These are phyloP conservation scores for Pelosia muscerda DNA, from an alignment of 2,888 invertebrate species.

Conservation along the genomic window DNA sequence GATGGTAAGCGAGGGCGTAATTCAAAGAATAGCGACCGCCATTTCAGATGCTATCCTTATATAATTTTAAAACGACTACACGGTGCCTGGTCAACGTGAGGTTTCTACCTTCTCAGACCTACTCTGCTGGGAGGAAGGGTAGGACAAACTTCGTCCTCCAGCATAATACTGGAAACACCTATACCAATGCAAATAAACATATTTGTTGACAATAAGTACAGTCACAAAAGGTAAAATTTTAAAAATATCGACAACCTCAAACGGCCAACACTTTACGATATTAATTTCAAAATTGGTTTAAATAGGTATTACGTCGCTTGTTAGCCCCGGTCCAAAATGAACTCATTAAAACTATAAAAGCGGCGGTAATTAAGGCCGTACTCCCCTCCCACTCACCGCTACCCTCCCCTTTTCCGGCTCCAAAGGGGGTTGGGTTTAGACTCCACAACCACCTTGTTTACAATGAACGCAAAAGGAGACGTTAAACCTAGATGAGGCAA, in stretches of 20 bases:
- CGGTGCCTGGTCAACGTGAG: too few relatives aligned
- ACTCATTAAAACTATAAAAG: constrained; percentile 93
- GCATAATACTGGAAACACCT: too few relatives aligned
- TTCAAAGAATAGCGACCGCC: too few relatives aligned
- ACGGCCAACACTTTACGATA: constrained; percentile 70
- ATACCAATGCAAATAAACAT: too few relatives aligned
- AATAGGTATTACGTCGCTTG: constrained; percentile 86
- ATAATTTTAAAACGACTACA: too few relatives aligned
- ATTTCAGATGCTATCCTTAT: too few relatives aligned
- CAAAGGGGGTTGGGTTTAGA: constrained; percentile 63
- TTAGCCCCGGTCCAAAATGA: constrained; percentile 90
- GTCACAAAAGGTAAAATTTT: neutral
- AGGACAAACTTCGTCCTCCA: too few relatives aligned
- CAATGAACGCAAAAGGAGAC: constrained; percentile 38
- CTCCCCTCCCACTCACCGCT: constrained; percentile 61
- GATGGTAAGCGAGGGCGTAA: too few relatives aligned
- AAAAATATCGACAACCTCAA: constrained; percentile 59
- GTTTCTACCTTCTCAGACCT: too few relatives aligned
- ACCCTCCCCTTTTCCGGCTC: constrained; percentile 59
- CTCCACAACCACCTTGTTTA: constrained; percentile 63
- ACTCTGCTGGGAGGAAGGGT: neutral
- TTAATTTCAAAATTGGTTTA: constrained; percentile 87
- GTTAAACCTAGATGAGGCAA: constrained; percentile 44
- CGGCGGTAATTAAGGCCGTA: constrained; percentile 89
- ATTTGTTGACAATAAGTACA: neutral